Base-by-base conservation (phyloP, 2,797 vertebrate species). In the Ispidina lecontei region DNA sequence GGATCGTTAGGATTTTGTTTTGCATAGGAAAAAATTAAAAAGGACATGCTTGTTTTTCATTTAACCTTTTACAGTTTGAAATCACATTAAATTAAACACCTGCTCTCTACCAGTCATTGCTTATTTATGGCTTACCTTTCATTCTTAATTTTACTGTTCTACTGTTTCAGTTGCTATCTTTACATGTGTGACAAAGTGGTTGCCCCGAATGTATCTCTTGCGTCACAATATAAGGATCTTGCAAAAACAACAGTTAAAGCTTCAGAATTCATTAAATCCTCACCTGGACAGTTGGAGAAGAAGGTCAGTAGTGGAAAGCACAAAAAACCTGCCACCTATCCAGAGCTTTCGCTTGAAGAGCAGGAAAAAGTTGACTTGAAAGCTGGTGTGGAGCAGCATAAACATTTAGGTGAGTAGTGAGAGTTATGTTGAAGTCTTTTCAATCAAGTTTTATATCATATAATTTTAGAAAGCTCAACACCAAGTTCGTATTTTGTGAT, bases 111-210 rank as follows among this genome's bases (percentile, higher is more conserved):
- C 46, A 59, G n/a, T 35, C n/a, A 39, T 49, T 17, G 4, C 81
- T 70, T 90, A 12, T 86, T 58, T 93, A 56, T 72, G 54, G 47
- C 26, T 93, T 80, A 62, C 46, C 43, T 88, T 51, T 90, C 46
- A 33, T 80, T 93, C 16, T 63, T 76, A 74, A 54, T 75, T 96
- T 73, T 84, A 18, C 21, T 76, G 28, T 96, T 91, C 72, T 94
- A 12, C 52, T 97, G 6, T 96, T 97, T 65, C 96, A 99, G 99
- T 96, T 99, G 98, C 97, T 99, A 98, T 98, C 97, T 99, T 95
- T 99, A 99, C 96, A 99, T 99, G 64, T 99, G 99, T 67, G 99
- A 99, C 97, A 99, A 99, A 97, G 98, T 99, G 97, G 98, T 99
- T 97, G 99, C 99, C 23, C 99, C 99, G 37, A 99, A 99, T 41